Conservation (phyloP, 2,113 vertebrate species). For the Paramisgurnus dabryanus region DNA sequence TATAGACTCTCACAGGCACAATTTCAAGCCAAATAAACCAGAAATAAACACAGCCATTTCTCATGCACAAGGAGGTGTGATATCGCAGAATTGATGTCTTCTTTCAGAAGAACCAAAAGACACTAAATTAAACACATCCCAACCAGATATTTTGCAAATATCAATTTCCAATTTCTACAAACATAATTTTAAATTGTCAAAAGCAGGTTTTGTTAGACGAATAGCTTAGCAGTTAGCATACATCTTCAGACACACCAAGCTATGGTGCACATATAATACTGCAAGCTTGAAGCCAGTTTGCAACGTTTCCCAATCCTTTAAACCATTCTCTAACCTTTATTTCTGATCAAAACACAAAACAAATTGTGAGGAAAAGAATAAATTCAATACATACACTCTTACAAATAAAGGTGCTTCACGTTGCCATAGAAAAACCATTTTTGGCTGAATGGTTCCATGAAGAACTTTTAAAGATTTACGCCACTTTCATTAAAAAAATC, state of each 20-base stretch:
- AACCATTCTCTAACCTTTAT: too few species aligned
- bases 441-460: too few species aligned
- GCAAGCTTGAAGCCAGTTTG: not conserved
- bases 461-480: too few species aligned
- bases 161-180: not conserved
- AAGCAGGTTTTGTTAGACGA: not conserved
- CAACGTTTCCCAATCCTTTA: not conserved
- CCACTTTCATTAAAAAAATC: too few species aligned
- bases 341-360: too few species aligned
- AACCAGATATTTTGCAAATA: not conserved
- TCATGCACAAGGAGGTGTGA: conserved; percentile 64
- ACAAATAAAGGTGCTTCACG: too few species aligned
- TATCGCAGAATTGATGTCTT: not conserved
- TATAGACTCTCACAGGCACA: conserved; percentile 51
- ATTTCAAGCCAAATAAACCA: conserved; percentile 70
- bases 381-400: too few species aligned
- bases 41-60: conserved; percentile 63
- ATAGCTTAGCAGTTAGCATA: not conserved
- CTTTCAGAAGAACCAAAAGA: not conserved
- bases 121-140: not conserved
- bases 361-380: too few species aligned
- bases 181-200: not conserved
- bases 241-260: not conserved
- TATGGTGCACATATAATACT: not conserved
- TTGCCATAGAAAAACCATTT: too few species aligned